phyloP scores from a whole-genome alignment of 2,888 invertebrate genomes.

The Rhagonycha lutea region DNA sequence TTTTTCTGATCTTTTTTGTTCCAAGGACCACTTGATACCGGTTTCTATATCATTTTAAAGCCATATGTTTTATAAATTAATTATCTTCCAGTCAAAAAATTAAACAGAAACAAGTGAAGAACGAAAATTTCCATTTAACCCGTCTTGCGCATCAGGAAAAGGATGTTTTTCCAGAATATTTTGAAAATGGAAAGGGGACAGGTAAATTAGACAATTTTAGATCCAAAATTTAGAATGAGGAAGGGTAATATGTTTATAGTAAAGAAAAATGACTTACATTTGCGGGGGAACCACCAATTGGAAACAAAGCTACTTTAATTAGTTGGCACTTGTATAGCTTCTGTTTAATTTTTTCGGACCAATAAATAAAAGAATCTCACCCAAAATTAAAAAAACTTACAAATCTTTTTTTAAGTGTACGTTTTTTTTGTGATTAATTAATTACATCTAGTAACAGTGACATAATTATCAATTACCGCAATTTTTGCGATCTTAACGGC shows the following conservation, averaged over 20 bases:
- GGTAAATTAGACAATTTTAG: too few species aligned
- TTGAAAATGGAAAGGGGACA: too few species aligned
- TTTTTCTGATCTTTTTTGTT: too few species aligned
- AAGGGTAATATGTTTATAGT: background rate
- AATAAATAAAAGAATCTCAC: background rate
- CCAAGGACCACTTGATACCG: too few species aligned
- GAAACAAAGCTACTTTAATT: background rate
- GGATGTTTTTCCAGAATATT: too few species aligned
- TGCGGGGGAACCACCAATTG: background rate
- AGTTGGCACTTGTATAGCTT: background rate
- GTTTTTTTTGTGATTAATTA: background rate
- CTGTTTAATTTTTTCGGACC: background rate
- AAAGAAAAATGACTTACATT: background rate
- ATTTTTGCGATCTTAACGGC: background rate
- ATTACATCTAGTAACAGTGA: conserved; percentile 4
- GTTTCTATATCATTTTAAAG: too few species aligned
- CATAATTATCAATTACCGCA: conserved; percentile 7
- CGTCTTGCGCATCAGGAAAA: too few species aligned
- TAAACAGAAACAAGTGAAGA: too few species aligned
- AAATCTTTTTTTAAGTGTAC: background rate
- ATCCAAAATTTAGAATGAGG: too few species aligned
- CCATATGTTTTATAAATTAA: too few species aligned
- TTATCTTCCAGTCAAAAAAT: too few species aligned
- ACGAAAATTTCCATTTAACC: too few species aligned
- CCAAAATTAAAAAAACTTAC: background rate